Percentiles rank a stretch among this genome's conserved stretches.
These are phyloP conservation scores for Casuarius casuarius DNA, from an alignment of 2,113 vertebrate genomes.

Conservation along the genomic window DNA sequence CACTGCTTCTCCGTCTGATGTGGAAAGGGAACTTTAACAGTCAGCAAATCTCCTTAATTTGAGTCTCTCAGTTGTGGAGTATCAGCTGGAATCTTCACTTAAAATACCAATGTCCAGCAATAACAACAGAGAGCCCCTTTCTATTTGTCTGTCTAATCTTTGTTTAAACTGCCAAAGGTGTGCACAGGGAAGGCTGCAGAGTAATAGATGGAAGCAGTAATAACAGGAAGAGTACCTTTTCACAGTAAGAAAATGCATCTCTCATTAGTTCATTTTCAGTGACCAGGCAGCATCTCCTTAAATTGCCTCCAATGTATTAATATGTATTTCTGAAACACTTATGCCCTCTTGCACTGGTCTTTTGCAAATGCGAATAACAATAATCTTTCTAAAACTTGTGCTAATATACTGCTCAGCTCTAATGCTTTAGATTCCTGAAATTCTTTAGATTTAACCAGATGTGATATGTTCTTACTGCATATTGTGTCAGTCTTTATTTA, in stretches of 20 bases:
- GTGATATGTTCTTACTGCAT: background rate
- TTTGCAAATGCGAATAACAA: background rate
- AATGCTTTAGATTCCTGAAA: background rate
- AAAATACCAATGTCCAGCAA: background rate
- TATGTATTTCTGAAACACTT: background rate
- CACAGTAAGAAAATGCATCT: background rate
- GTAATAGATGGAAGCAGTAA: background rate
- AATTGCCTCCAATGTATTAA: background rate
- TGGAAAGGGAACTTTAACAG: conserved; percentile 70
- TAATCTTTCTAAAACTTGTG: background rate
- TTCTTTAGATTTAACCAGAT: background rate
- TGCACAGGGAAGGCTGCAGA: background rate
- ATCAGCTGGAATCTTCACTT: conserved; percentile 12
- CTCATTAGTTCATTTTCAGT: background rate
- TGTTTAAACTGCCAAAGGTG: conserved; percentile 40
- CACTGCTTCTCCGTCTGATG: conserved; percentile 71
- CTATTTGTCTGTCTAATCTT: conserved; percentile 8
- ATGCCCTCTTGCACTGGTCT: background rate
- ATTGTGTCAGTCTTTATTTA: background rate
- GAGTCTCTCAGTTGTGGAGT: conserved; percentile 29
- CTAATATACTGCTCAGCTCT: background rate
- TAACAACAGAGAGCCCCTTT: background rate
- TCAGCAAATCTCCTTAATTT: conserved; percentile 74
- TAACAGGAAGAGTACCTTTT: background rate
- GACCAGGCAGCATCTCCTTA: background rate